Evolutionary conservation across 1,140 invertebrate genomes (phyloP), one percentile per base, ranked within the genome.

Genomic region (Sarcophaga peregrina): DNA sequence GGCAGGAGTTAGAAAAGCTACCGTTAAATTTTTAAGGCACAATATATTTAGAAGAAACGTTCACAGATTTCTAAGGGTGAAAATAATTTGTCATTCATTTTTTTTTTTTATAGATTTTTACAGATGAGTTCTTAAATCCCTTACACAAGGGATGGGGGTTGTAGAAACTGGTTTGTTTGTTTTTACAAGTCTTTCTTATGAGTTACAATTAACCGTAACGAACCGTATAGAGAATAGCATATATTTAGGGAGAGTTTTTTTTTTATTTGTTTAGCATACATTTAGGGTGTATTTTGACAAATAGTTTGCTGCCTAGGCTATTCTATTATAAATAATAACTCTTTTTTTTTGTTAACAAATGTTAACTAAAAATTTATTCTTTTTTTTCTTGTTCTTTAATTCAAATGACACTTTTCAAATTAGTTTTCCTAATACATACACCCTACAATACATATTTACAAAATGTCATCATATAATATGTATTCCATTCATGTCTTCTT

Each of bases 41-140:
- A 76, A 76, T 46, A 48, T 45, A 47, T 47, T n/a, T 25, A n/a
- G 17, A 0, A 9, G 37, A 20, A 72, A 17, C 3, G 17, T 37
- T 37, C 1, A 2, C 1, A 2, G 25, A 37, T 58, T n/a, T 58
- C 13, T 58, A 58, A n/a, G 54, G 7, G 54, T 58, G 6, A 58
- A 58, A 13, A 58, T 58, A 58, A 58, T 58, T 58, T 58, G 54
- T 58, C 54, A 58, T 58, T 58, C 15, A 58, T 58, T 58, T 58
- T 37, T 37, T 37, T 37, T 37, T 37, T 37, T 37, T 2, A 2
- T 37, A 37, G 25, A 37, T 37, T 37, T 37, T 37, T 37, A 37
- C 25, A 37, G 25, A 37, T 37, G 25, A 37, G 25, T 37, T 37
- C 25, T 37, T 37, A 37, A 37, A 37, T 37, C 25, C 25, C 25